Evolutionary conservation across 2,797 vertebrate species (phyloP).

Genomic region (Pangasius macronema): DNA sequence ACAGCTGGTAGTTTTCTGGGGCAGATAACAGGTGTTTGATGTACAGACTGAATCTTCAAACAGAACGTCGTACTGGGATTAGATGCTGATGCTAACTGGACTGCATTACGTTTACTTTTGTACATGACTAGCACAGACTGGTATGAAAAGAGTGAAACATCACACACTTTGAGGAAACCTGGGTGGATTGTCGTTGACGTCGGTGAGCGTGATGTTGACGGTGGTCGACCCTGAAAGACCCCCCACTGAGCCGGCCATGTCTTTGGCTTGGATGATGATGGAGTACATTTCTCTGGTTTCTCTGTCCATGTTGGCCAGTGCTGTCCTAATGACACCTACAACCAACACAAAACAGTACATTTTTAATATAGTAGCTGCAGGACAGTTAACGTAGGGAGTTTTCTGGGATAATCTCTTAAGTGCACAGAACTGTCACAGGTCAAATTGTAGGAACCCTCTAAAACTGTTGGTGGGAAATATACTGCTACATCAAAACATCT

Average conservation of each 20-base stretch:
- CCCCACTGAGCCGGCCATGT: slow-evolving; percentile 93
- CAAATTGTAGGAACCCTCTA: neutral
- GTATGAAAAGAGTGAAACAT: neutral
- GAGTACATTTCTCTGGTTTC: slow-evolving; percentile 88
- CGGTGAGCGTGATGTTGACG: slow-evolving; percentile 88
- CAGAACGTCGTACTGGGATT: neutral
- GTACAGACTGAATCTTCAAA: neutral
- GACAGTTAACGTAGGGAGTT: neutral
- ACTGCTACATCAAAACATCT: neutral
- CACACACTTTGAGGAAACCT: slow-evolving; percentile 90
- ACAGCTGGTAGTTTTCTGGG: slow-evolving; percentile 89
- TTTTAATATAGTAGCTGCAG: neutral
- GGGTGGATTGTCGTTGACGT: slow-evolving; percentile 93
- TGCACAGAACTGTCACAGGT: neutral
- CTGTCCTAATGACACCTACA: slow-evolving; percentile 88
- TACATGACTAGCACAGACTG: neutral
- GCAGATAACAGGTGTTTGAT: slow-evolving; percentile 21
- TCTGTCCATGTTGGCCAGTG: slow-evolving; percentile 89
- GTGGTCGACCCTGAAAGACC: slow-evolving; percentile 90
- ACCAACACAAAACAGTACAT: neutral
- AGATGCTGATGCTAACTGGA: neutral
- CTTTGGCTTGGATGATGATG: slow-evolving; percentile 94
- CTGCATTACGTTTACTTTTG: neutral
- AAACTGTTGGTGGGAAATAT: neutral
- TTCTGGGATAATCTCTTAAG: slow-evolving; percentile 23